A percentile compares a stretch with the other conserved stretches of the same genome.
These are phyloP conservation scores for Pollenia griseotomentosa DNA, from an alignment of 2,888 invertebrate species.

Conservation along the genomic window DNA sequence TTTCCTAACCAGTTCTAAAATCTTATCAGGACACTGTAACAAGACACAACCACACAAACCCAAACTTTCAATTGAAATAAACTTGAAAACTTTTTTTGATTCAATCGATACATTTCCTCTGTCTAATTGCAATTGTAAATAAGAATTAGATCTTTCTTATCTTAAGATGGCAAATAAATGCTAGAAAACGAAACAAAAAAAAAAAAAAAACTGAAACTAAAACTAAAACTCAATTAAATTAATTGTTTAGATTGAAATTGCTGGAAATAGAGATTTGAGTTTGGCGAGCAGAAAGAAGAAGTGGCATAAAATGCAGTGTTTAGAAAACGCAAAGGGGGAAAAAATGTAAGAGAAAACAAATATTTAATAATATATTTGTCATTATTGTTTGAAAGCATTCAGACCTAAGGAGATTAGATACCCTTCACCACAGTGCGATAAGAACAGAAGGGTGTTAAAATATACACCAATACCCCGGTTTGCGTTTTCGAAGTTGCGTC, in stretches of 20 bases:
- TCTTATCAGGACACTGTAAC: too few relatives aligned
- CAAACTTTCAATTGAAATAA: neutral
- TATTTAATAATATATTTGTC: too few relatives aligned
- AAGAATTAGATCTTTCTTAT: neutral
- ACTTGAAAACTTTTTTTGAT: neutral
- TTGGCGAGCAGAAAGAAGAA: neutral
- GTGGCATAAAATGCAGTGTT: too few relatives aligned
- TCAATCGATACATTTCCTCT: conserved; percentile 11
- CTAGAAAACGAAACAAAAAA: neutral
- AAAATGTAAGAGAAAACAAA: too few relatives aligned
- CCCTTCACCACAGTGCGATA: too few relatives aligned
- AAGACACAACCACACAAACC: neutral
- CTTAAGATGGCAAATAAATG: conserved; percentile 6
- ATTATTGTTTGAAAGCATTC: too few relatives aligned
- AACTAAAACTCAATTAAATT: conserved; percentile 26
- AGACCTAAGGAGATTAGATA: too few relatives aligned
- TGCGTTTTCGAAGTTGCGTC: too few relatives aligned
- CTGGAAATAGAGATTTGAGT: neutral
- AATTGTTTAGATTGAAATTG: conserved; percentile 29
- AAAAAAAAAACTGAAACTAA: neutral
- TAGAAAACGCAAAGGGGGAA: too few relatives aligned
- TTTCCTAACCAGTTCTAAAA: too few relatives aligned
- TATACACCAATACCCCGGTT: too few relatives aligned
- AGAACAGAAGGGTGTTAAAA: too few relatives aligned
- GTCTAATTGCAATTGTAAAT: conserved; percentile 1